A percentile compares a stretch with the other conserved stretches of the same genome.
These are phyloP conservation scores for Choreutis nemorana DNA, from an alignment of 2,888 invertebrate species.

Conservation along the genomic window DNA sequence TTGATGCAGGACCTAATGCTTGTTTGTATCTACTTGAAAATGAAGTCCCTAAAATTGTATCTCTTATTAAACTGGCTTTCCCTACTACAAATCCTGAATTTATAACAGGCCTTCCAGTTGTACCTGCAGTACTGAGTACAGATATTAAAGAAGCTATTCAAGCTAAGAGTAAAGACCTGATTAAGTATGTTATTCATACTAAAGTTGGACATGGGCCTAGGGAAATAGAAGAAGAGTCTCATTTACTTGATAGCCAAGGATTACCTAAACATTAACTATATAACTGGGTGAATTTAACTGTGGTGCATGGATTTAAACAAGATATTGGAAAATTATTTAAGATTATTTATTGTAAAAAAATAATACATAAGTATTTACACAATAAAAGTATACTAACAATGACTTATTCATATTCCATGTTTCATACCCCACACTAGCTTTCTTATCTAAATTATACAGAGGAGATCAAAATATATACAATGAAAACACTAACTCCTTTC, in stretches of 20 bases:
- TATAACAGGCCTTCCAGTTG: conserved; percentile 28
- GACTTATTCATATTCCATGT: conserved; percentile 14
- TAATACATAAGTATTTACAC: conserved; percentile 34
- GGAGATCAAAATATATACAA: conserved; percentile 39
- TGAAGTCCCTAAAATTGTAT: conserved; percentile 73
- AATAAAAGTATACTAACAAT: conserved; percentile 23
- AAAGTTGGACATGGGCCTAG: conserved; percentile 83
- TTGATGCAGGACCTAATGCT: conserved; percentile 98
- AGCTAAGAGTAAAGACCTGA: conserved; percentile 55
- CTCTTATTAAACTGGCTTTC: conserved; percentile 75
- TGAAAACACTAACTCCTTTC: conserved; percentile 38
- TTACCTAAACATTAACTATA: conserved; percentile 17
- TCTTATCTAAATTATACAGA: conserved; percentile 4
- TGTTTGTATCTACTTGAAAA: conserved; percentile 85
- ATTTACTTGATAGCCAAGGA: conserved; percentile 36
- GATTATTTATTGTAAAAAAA: conserved; percentile 11
- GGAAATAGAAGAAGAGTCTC: conserved; percentile 39
- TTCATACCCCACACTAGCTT: not conserved
- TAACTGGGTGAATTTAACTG: conserved; percentile 1
- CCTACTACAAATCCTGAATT: conserved; percentile 64
- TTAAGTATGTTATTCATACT: conserved; percentile 87
- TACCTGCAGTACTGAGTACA: conserved; percentile 14
- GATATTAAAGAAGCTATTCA: conserved; percentile 30
- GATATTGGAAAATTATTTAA: not conserved
- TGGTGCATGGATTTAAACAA: not conserved